These are phyloP conservation scores for Rousettus madagascariensis DNA, from an alignment of 2,797 vertebrate genomes.

Conservation along the genomic window DNA sequence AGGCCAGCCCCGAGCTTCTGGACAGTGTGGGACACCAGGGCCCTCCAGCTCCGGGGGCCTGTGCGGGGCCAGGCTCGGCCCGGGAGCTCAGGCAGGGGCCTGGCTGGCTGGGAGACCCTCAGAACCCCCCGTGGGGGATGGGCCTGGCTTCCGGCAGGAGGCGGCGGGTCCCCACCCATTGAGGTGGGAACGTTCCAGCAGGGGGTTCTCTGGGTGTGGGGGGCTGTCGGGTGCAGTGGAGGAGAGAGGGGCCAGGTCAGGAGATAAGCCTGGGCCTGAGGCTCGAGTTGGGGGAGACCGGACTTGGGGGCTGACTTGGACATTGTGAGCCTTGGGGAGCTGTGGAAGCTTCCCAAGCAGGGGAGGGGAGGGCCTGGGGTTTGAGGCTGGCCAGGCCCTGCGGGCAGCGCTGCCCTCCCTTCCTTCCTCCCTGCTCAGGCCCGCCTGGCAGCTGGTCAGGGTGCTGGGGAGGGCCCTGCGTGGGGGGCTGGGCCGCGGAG, in stretches of 20 bases:
- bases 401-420: not conserved
- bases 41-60: not conserved
- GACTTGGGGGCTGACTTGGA: too few relatives aligned
- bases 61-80: not conserved
- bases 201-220: not conserved
- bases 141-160: not conserved
- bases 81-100: fast-evolving
- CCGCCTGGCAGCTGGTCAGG: not conserved
- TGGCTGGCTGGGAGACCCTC: not conserved
- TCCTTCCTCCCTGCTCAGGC: not conserved
- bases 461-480: not conserved
- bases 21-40: fast-evolving
- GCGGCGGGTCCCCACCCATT: not conserved
- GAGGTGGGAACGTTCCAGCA: fast-evolving
- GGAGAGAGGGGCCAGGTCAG: fast-evolving
- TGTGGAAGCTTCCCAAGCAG: not conserved
- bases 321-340: not conserved
- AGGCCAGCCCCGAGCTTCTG: fast-evolving
- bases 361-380: not conserved
- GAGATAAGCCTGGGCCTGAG: not conserved
- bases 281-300: not conserved
- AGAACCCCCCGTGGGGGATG: not conserved
- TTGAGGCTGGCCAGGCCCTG: not conserved
- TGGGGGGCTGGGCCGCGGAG: not conserved
- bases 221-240: too few relatives aligned